Conservation (phyloP, 1,140 invertebrate genomes). For the Lamellibrachia luymesi region DNA sequence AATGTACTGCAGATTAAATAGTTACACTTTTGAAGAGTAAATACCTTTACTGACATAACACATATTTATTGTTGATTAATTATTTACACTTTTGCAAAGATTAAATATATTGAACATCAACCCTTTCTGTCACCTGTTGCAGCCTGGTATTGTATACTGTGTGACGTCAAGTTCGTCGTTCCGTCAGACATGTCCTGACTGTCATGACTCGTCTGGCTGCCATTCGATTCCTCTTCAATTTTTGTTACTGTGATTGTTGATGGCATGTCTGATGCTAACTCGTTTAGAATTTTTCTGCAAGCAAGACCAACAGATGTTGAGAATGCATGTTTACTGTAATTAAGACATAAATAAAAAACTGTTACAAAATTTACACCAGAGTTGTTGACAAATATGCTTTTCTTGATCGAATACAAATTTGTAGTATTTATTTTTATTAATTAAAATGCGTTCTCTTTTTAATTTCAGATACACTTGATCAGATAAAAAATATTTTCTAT, state of each 20-base stretch:
- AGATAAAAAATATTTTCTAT: no score
- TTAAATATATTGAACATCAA: neutral
- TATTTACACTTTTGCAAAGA: neutral
- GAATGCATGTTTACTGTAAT: neutral
- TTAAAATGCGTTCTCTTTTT: no score
- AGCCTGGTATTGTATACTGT: conserved; percentile 41
- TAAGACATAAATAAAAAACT: neutral
- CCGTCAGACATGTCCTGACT: conserved; percentile 46
- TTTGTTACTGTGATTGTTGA: conserved; percentile 50
- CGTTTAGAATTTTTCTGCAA: conserved; percentile 76
- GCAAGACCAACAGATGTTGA: neutral
- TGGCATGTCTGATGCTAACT: conserved; percentile 64
- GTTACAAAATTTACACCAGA: no score
- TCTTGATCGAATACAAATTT: no score
- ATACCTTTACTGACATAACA: conserved; percentile 16
- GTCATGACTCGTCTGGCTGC: conserved; percentile 33
- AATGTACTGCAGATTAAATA: no score
- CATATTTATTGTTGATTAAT: neutral
- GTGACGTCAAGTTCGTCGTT: conserved; percentile 28
- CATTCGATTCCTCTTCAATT: conserved; percentile 52
- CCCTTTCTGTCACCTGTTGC: conserved; percentile 24
- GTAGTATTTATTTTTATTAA: no score
- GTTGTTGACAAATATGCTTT: no score
- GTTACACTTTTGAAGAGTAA: no score
- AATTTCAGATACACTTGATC: no score